phyloP scores from a whole-genome alignment of 2,113 vertebrate genomes.

The Pomatostomus ruficeps region DNA sequence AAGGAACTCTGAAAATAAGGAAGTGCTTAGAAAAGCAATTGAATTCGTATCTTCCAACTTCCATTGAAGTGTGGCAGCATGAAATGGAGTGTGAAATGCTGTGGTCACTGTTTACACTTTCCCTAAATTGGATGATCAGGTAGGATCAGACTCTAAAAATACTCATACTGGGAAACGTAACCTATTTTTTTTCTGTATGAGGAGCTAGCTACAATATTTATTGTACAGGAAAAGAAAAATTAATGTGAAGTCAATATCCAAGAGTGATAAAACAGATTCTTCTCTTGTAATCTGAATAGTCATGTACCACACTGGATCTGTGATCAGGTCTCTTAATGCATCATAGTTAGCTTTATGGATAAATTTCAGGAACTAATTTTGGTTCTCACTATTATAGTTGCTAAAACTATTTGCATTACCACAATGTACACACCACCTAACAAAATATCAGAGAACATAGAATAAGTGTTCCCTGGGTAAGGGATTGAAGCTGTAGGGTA shows the following conservation, averaged over 20 bases:
- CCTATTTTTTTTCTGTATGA: background rate
- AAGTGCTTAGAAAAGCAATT: background rate
- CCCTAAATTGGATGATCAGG: background rate
- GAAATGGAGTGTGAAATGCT: constrained; percentile 20
- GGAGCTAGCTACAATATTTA: background rate
- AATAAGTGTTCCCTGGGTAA: background rate
- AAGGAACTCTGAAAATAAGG: background rate
- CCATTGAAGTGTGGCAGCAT: background rate
- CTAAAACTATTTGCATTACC: background rate
- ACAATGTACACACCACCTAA: background rate
- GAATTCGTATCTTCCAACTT: background rate
- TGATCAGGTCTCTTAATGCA: background rate
- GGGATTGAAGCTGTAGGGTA: background rate
- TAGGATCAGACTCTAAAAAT: constrained; percentile 10
- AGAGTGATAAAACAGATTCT: background rate
- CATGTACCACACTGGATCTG: background rate
- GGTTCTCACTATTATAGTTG: background rate
- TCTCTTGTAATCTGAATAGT: background rate
- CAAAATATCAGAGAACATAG: background rate
- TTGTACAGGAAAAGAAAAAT: background rate
- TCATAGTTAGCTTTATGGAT: background rate
- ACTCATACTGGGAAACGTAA: background rate
- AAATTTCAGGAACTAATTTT: background rate
- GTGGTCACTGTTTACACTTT: constrained; percentile 1
- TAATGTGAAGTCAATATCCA: background rate